Conservation (phyloP, 2,797 vertebrate species). For the Cygnus olor region DNA sequence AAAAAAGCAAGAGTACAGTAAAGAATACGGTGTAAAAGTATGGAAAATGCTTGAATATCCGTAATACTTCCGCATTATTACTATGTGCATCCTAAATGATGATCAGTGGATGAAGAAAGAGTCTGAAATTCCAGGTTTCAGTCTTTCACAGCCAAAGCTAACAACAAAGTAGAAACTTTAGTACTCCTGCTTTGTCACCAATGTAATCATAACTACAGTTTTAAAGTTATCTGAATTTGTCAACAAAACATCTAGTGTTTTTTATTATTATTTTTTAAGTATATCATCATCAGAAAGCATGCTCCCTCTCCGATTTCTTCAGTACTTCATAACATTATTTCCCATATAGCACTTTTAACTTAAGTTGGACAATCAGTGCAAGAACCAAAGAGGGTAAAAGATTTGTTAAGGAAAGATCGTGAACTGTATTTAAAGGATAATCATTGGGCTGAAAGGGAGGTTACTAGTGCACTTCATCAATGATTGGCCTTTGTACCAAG, state of each 20-base stretch:
- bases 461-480: background rate
- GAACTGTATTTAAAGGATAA: background rate
- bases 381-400: background rate
- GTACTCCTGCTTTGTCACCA: background rate
- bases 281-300: background rate
- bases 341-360: background rate
- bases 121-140: background rate
- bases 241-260: background rate
- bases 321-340: background rate
- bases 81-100: background rate
- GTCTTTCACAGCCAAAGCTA: background rate
- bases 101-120: background rate
- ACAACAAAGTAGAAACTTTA: background rate
- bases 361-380: background rate
- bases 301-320: background rate
- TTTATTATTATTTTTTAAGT: background rate
- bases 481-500: background rate
- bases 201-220: background rate
- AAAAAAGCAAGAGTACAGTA: background rate
- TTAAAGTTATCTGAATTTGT: background rate
- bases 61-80: background rate
- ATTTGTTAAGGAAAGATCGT: background rate
- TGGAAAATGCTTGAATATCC: background rate
- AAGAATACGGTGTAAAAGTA: background rate
- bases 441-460: background rate